These are phyloP conservation scores for Hippopotamyrus pictus DNA, from an alignment of 2,797 vertebrate genomes.

Conservation along the genomic window DNA sequence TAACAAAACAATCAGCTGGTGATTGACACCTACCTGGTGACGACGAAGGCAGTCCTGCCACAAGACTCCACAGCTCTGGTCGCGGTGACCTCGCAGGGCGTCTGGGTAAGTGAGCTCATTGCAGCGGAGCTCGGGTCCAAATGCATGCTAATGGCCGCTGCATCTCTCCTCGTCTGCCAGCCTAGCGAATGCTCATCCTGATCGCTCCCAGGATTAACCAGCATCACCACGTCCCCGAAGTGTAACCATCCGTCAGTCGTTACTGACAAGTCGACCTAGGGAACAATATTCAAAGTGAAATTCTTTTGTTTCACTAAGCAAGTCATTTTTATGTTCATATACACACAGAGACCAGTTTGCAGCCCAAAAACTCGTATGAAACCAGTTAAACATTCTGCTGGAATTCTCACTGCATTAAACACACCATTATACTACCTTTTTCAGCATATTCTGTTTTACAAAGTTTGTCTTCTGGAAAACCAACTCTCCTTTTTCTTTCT, in stretches of 20 bases:
- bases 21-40: slow-evolving; percentile 66
- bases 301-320: background rate
- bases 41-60: slow-evolving; percentile 69
- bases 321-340: background rate
- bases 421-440: slow-evolving; percentile 56
- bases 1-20: background rate
- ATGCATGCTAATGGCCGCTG: slow-evolving; percentile 62
- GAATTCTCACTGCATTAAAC: background rate
- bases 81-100: slow-evolving; percentile 66
- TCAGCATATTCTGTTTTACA: slow-evolving; percentile 64
- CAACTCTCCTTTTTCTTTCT: slow-evolving; percentile 72
- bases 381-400: background rate
- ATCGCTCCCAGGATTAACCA: slow-evolving; percentile 58
- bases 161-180: rapidly evolving
- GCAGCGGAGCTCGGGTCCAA: slow-evolving; percentile 55
- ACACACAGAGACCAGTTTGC: background rate
- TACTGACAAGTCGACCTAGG: slow-evolving; percentile 65
- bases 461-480: slow-evolving; percentile 63
- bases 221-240: slow-evolving; percentile 77
- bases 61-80: slow-evolving; percentile 46
- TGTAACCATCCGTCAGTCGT: slow-evolving; percentile 67
- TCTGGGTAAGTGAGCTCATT: slow-evolving; percentile 22
- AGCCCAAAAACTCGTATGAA: background rate
- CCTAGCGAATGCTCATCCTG: background rate
- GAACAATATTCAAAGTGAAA: background rate